Evolutionary conservation across 2,797 vertebrate species (phyloP).

Genomic region (Pipistrellus pipistrellus): DNA sequence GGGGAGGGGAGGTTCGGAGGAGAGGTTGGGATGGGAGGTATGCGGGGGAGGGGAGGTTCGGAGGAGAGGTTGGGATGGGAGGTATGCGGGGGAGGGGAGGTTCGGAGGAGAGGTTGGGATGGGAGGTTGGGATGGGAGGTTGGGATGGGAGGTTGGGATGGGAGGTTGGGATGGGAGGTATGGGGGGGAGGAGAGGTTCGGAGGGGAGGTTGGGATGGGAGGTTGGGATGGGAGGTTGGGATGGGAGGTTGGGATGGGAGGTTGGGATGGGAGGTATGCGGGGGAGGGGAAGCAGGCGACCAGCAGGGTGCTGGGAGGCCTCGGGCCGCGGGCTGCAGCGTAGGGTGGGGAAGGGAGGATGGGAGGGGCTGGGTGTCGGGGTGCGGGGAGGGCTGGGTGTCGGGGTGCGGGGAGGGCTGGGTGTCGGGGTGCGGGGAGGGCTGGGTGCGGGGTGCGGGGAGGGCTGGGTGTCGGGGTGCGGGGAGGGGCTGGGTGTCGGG

Average conservation of each 20-base stretch:
- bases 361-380: background rate
- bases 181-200: too few species aligned
- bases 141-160: too few species aligned
- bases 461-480: fast-evolving
- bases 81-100: fast-evolving
- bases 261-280: too few species aligned
- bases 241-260: too few species aligned
- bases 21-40: background rate
- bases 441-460: fast-evolving
- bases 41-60: too few species aligned
- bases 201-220: too few species aligned
- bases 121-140: too few species aligned
- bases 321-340: background rate
- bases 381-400: too few species aligned
- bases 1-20: fast-evolving
- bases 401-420: background rate
- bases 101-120: too few species aligned
- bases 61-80: too few species aligned
- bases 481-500: background rate
- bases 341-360: background rate
- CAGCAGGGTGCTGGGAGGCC: background rate
- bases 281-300: fast-evolving
- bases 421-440: too few species aligned
- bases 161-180: background rate
- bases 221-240: background rate